Percentiles rank a stretch among this genome's conserved stretches.
Conservation (phyloP, 2,888 invertebrate genomes). For the Drosophila hamatofila region DNA sequence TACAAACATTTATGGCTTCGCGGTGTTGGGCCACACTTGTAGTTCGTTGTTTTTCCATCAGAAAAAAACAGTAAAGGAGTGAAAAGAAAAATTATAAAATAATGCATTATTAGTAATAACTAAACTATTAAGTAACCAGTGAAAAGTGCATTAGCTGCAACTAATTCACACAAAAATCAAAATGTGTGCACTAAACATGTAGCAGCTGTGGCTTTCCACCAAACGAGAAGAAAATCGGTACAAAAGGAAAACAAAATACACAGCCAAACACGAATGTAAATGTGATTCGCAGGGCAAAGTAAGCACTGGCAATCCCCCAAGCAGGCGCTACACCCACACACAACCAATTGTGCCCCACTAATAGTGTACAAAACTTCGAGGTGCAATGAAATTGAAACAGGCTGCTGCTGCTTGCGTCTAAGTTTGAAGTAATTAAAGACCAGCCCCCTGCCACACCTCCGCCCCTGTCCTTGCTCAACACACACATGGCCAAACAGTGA, state of each 20-base stretch:
- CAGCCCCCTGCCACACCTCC: slow-evolving; percentile 31
- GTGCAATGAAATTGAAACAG: slow-evolving; percentile 60
- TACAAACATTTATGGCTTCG: slow-evolving; percentile 38
- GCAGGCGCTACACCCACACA: slow-evolving; percentile 14
- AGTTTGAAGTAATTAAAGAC: slow-evolving; percentile 67
- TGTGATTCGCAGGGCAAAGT: slow-evolving; percentile 67
- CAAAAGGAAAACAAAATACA: slow-evolving; percentile 65
- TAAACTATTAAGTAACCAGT: slow-evolving; percentile 21
- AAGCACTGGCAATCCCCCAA: slow-evolving; percentile 59
- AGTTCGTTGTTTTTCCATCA: slow-evolving; percentile 58
- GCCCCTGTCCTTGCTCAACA: slow-evolving; percentile 8
- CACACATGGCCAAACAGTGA: slow-evolving; percentile 33
- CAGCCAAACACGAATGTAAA: slow-evolving; percentile 69
- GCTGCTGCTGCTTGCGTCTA: slow-evolving; percentile 40
- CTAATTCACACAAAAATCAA: slow-evolving; percentile 29
- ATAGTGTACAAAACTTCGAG: slow-evolving; percentile 37
- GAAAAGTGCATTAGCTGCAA: slow-evolving; percentile 38
- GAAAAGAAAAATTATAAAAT: slow-evolving; percentile 39
- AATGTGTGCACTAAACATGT: slow-evolving; percentile 50
- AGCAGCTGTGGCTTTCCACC: slow-evolving; percentile 39
- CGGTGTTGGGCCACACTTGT: slow-evolving; percentile 41
- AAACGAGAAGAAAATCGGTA: slow-evolving; percentile 62
- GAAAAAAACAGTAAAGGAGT: slow-evolving; percentile 55
- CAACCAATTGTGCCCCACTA: slow-evolving; percentile 17
- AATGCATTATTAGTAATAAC: slow-evolving; percentile 44